Conservation (phyloP, 2,888 invertebrate species). For the Dryobotodes eremita region DNA sequence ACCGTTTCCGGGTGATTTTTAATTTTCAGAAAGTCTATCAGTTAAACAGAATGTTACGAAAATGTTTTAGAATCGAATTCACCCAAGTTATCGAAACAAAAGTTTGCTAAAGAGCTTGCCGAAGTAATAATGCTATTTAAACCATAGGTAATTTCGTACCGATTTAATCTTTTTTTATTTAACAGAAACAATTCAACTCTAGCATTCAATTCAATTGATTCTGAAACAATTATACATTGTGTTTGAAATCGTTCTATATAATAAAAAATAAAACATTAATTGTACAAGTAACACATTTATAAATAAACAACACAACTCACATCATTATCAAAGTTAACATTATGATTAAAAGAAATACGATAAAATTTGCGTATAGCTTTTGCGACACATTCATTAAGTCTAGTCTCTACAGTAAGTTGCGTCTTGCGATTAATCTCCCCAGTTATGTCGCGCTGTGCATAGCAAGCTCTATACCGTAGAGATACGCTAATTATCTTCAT, state of each 20-base stretch:
- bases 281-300: too few relatives aligned
- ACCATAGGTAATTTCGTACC: not conserved
- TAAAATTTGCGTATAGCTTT: not conserved
- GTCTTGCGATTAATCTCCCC: constrained; percentile 12
- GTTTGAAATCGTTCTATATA: too few relatives aligned
- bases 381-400: not conserved
- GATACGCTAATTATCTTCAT: constrained; percentile 62
- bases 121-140: not conserved
- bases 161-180: not conserved
- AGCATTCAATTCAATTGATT: not conserved
- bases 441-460: constrained; percentile 32
- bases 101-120: not conserved
- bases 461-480: constrained; percentile 54
- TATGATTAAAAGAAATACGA: too few relatives aligned
- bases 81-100: not conserved
- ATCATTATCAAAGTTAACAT: too few relatives aligned
- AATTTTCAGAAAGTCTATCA: not conserved
- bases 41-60: not conserved
- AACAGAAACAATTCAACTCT: not conserved
- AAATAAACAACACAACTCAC: too few relatives aligned
- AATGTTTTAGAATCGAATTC: not conserved
- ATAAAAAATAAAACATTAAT: too few relatives aligned
- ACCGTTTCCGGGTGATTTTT: not conserved
- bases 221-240: too few relatives aligned
- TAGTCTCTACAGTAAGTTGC: not conserved